Percentiles rank a stretch among this genome's conserved stretches.
phyloP scores from a whole-genome alignment of 2,888 invertebrate species.

The Tethea ocularis region DNA sequence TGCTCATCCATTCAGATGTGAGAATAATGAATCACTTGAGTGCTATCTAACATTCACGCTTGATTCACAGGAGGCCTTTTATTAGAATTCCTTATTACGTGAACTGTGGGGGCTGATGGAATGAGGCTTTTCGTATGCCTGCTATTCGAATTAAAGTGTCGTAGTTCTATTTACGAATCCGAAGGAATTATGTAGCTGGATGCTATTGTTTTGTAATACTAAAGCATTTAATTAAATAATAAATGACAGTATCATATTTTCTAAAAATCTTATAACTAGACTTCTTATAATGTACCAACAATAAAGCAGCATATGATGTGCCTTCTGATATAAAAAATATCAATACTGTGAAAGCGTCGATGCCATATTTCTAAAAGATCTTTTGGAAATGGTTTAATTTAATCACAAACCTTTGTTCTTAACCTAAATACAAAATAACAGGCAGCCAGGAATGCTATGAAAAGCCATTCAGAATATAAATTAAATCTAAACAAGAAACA shows the following conservation, averaged over 20 bases:
- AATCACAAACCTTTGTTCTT: neutral
- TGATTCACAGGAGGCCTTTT: slow-evolving; percentile 1
- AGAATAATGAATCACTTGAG: slow-evolving; percentile 3
- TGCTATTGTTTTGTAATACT: neutral
- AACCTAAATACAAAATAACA: neutral
- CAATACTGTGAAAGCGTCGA: no score
- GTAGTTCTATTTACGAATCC: neutral
- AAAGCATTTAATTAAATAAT: no score
- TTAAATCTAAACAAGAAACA: neutral
- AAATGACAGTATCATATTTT: no score
- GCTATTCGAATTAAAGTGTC: slow-evolving; percentile 3
- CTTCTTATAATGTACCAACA: no score
- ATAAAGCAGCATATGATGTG: no score
- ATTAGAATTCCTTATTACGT: slow-evolving; percentile 1
- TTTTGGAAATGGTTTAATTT: neutral
- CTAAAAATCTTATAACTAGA: no score
- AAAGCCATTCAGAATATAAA: neutral
- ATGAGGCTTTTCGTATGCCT: slow-evolving; percentile 3
- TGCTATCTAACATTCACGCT: slow-evolving; percentile 4
- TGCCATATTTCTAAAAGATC: neutral
- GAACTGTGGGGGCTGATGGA: neutral
- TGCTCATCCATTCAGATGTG: neutral
- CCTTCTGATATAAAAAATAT: no score
- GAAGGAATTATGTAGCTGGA: neutral
- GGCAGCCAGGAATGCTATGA: neutral